These are phyloP conservation scores for Sphenodon punctatus DNA, from an alignment of 2,797 vertebrate species.

Conservation along the genomic window DNA sequence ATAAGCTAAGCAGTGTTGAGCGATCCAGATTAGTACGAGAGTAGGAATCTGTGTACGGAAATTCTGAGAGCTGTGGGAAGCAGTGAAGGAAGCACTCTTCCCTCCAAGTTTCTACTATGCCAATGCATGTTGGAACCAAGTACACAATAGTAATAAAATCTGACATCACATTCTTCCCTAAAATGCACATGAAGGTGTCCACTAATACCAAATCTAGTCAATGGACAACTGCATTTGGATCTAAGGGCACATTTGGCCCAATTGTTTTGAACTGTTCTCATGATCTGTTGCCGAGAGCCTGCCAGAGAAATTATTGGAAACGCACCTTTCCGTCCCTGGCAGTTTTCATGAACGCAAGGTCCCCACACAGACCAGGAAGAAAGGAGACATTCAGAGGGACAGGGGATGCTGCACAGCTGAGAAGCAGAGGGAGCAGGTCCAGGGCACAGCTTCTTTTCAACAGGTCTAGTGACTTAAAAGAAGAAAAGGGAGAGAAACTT, in stretches of 20 bases:
- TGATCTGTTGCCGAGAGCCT: accelerated
- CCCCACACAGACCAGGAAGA: constrained; percentile 90
- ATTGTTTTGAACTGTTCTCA: accelerated
- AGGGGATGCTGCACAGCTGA: constrained; percentile 85
- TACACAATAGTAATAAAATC: too few relatives aligned
- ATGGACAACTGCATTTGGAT: background rate
- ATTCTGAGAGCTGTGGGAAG: background rate
- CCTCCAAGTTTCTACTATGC: background rate
- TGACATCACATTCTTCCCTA: constrained; percentile 14
- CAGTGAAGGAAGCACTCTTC: background rate
- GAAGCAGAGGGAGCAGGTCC: constrained; percentile 78
- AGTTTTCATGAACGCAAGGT: constrained; percentile 86
- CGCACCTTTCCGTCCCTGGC: constrained; percentile 89
- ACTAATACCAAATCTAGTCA: background rate
- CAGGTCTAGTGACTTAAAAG: constrained; percentile 85
- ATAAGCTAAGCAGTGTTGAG: background rate
- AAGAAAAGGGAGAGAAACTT: background rate
- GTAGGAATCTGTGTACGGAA: background rate
- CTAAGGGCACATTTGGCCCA: background rate
- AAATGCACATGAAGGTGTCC: background rate
- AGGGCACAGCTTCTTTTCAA: constrained; percentile 80
- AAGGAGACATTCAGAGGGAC: constrained; percentile 82
- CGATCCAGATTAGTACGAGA: background rate
- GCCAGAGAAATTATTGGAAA: background rate
- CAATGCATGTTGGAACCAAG: too few relatives aligned